These are phyloP conservation scores for Aleiodes alternator DNA, from an alignment of 2,888 invertebrate genomes.

Conservation along the genomic window DNA sequence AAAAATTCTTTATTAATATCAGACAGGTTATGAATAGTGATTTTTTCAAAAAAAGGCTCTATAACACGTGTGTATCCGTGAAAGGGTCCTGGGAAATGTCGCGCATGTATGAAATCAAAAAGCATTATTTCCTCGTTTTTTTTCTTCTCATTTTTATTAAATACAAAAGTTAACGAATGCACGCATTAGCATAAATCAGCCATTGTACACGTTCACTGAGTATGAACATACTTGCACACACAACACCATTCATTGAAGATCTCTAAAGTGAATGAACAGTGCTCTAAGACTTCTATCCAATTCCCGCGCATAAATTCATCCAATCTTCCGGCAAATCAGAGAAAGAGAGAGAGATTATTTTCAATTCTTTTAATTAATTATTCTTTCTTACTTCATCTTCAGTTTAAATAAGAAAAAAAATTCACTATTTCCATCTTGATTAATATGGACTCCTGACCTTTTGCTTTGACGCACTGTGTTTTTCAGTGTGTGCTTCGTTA, in stretches of 20 bases:
- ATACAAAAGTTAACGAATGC: constrained; percentile 27
- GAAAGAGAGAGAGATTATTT: constrained; percentile 8
- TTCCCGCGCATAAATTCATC: constrained; percentile 20
- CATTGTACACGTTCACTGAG: constrained; percentile 22
- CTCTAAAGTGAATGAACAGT: constrained; percentile 18
- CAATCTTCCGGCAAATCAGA: constrained; percentile 26
- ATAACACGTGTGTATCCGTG: not conserved
- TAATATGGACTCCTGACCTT: constrained; percentile 34
- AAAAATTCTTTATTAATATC: not conserved
- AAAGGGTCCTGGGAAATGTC: constrained; percentile 32
- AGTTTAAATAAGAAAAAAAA: not conserved
- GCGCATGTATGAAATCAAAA: constrained; percentile 13
- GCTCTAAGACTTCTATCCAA: constrained; percentile 14
- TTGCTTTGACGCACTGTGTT: constrained; percentile 31
- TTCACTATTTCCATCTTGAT: constrained; percentile 25
- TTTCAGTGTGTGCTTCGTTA: constrained; percentile 36
- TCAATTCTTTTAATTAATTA: not conserved
- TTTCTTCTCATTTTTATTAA: too few species aligned
- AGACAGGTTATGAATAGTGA: constrained; percentile 8
- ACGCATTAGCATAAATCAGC: constrained; percentile 36
- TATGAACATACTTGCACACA: constrained; percentile 7
- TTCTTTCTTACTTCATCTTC: constrained; percentile 1
- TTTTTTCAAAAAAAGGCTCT: not conserved
- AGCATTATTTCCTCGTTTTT: not conserved
- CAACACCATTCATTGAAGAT: constrained; percentile 20